Evolutionary conservation across 2,113 vertebrate species (phyloP), one percentile per base, ranked within the genome.

Genomic region (Ageneiosus marmoratus): DNA sequence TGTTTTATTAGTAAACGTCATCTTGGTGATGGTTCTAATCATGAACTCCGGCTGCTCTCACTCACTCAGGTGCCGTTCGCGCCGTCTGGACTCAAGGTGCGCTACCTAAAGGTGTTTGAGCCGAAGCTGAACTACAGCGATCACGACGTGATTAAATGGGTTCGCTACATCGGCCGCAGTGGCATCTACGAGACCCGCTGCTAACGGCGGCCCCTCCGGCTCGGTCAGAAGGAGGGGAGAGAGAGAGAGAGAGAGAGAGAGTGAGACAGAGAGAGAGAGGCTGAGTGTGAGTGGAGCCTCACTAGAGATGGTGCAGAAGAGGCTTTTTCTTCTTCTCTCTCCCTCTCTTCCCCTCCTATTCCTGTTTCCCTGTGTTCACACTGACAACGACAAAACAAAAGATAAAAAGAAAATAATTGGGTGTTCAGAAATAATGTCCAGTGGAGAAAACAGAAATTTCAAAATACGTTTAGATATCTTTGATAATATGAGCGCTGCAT

Each of bases 61-160:
- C 72, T 58, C 83, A 1, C 10, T 67, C 84, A 99, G 98, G 98
- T 99, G 86, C 98, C 98, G 0, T 99, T 99, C 0, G 98, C 98
- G 0, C 98, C 98, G 20, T 99, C 98, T 16, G 98, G 98, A 78
- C 95, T 99, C 87, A 99, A 99, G 95, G 98, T 99, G 91, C 98
- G 98, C 87, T 99, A 99, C 93, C 93, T 99, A 94, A 99, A 99
- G 94, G 98, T 99, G 87, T 99, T 99, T 83, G 98, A 99, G 93
- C 97, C 98, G 89, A 99, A 99, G 95, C 96, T 99, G 94, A 99
- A 99, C 95, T 99, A 99, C 97, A 99, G 98, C 93, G 98, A 99
- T 93, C 98, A 99, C 0, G 98, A 99, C 27, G 98, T 99, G 91
- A 98, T 99, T 88, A 99, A 99, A 97, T 99, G 98, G 98, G 98